phyloP scores from a whole-genome alignment of 2,888 invertebrate genomes.

The Cephus pygmeus region DNA sequence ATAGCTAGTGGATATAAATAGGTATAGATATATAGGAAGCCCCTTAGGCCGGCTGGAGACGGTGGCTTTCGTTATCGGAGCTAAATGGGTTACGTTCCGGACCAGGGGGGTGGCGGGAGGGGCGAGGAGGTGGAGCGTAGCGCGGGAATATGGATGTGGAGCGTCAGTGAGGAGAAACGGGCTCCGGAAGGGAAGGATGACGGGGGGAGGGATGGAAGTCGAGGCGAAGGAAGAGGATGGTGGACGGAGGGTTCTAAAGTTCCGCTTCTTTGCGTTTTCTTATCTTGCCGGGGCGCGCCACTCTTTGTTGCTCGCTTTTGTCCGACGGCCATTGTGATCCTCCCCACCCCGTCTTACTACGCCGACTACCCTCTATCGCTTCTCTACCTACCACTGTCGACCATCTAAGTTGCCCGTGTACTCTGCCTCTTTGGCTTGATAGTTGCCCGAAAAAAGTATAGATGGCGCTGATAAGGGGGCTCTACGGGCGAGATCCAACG shows the following conservation, averaged over 20 bases:
- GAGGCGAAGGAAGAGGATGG: not conserved
- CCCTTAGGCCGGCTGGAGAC: constrained; percentile 9
- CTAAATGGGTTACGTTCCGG: constrained; percentile 39
- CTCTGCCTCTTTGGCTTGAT: constrained; percentile 8
- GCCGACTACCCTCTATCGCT: constrained; percentile 7
- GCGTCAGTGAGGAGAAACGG: no score
- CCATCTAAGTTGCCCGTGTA: not conserved
- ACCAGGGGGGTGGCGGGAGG: constrained; percentile 19
- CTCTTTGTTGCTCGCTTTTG: constrained; percentile 44
- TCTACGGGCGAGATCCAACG: no score
- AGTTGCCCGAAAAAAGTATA: not conserved
- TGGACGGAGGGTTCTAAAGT: constrained; percentile 26
- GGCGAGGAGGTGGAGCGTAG: not conserved
- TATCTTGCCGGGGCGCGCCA: constrained; percentile 26
- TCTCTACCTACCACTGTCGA: constrained; percentile 6
- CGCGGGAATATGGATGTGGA: no score
- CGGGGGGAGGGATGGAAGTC: no score
- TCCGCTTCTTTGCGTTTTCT: constrained; percentile 38
- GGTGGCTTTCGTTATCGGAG: constrained; percentile 39
- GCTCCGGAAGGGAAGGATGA: no score
- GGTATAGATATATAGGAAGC: not conserved
- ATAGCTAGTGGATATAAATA: no score
- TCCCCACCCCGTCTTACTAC: not conserved
- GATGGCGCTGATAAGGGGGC: no score
- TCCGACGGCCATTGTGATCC: constrained; percentile 36